A percentile compares a stretch with the other conserved stretches of the same genome.
Evolutionary conservation across 2,888 invertebrate genomes (phyloP).

Genomic region (Amphipyra berbera): DNA sequence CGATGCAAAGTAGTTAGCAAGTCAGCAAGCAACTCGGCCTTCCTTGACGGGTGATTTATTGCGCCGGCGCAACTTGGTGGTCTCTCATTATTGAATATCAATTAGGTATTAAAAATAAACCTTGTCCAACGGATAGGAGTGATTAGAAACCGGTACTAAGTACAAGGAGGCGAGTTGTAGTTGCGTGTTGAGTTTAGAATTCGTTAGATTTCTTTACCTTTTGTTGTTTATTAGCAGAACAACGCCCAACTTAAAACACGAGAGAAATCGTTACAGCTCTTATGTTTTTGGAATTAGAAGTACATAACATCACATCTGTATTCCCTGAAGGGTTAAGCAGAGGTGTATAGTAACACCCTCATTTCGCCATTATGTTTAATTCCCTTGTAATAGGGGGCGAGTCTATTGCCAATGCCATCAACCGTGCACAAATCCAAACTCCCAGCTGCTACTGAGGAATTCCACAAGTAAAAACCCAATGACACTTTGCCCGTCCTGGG

Average conservation of each 20-base stretch:
- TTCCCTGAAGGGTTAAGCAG: too few relatives aligned
- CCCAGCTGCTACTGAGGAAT: too few relatives aligned
- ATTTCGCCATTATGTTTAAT: too few relatives aligned
- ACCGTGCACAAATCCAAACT: too few relatives aligned
- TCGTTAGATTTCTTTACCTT: conserved; percentile 5
- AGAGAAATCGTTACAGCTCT: not conserved
- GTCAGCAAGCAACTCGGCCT: conserved; percentile 58
- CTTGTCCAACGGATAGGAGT: conserved; percentile 37
- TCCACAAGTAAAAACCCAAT: too few relatives aligned
- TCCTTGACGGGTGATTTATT: conserved; percentile 66
- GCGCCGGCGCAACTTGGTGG: conserved; percentile 61
- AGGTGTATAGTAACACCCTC: too few relatives aligned
- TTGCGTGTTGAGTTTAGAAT: conserved; percentile 8
- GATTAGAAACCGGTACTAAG: conserved; percentile 48
- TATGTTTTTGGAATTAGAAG: not conserved
- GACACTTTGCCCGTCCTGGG: too few relatives aligned
- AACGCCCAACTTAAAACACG: not conserved
- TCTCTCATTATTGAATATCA: conserved; percentile 64
- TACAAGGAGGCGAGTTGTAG: conserved; percentile 24
- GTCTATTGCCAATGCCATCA: too few relatives aligned
- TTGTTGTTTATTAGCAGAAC: not conserved
- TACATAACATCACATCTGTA: too few relatives aligned
- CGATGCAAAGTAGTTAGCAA: conserved; percentile 62
- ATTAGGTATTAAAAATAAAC: conserved; percentile 63
- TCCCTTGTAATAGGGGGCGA: too few relatives aligned